Evolutionary conservation across 2,888 invertebrate genomes (phyloP).

Genomic region (Zygaena filipendulae): DNA sequence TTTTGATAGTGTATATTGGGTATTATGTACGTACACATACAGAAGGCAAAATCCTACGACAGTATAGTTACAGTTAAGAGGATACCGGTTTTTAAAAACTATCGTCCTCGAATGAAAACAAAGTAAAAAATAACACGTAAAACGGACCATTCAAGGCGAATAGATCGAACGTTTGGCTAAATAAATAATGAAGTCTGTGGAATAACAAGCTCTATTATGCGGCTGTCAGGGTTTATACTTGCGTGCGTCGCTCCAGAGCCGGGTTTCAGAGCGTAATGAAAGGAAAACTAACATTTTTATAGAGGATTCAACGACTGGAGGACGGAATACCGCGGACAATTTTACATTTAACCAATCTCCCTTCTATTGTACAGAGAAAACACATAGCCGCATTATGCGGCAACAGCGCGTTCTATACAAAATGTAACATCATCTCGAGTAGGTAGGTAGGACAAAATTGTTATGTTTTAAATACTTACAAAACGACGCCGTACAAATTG

Average conservation of each 20-base stretch:
- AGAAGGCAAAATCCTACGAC: too few relatives aligned
- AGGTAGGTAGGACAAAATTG: too few relatives aligned
- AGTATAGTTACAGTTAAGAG: too few relatives aligned
- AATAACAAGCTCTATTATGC: too few relatives aligned
- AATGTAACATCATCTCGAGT: conserved; percentile 17
- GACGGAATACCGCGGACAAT: conserved; percentile 44
- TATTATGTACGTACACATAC: too few relatives aligned
- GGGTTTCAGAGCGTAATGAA: conserved; percentile 55
- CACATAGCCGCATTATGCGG: conserved; percentile 47
- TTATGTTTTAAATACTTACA: too few relatives aligned
- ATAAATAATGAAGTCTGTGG: conserved; percentile 28
- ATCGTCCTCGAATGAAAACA: too few relatives aligned
- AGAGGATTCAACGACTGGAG: conserved; percentile 62
- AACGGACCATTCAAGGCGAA: conserved; percentile 38
- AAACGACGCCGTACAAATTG: too few relatives aligned
- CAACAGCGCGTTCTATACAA: conserved; percentile 43
- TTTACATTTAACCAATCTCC: conserved; percentile 63
- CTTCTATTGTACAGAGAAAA: conserved; percentile 55
- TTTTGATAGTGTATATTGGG: too few relatives aligned
- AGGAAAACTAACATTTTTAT: conserved; percentile 64
- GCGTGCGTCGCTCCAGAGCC: conserved; percentile 21
- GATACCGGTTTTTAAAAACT: too few relatives aligned
- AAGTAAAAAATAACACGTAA: conserved; percentile 35
- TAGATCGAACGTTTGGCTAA: conserved; percentile 39
- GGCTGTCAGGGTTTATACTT: conserved; percentile 24